Evolutionary conservation across 2,888 invertebrate species (phyloP), one percentile per base, ranked within the genome.

Genomic region (Acronicta leporina): DNA sequence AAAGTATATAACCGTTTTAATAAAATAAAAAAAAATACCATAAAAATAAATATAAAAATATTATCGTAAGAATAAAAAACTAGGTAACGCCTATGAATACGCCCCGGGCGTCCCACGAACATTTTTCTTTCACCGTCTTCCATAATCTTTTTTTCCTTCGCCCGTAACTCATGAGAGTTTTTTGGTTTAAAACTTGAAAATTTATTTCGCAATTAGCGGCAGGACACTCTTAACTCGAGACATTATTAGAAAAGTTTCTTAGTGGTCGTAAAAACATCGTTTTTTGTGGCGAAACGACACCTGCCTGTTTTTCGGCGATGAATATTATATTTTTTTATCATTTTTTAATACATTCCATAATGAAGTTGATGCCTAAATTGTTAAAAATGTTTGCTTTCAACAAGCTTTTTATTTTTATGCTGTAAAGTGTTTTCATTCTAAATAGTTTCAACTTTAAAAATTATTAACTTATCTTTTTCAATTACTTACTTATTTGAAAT

Each of bases 141-240:
- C 66, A 71, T 78, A 80, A 81, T 82, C 78, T 83, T 87, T 89
- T 90, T 89, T 87, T 81, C 81, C 73, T 72, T 74, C 69, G 74
- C 73, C 81, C 84, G 84, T 94, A 92, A 91, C 87, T 93, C 91
- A 92, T 75, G 71, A 74, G 82, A 73, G 85, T 89, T 92, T 94
- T 94, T 94, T 91, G 88, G 88, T 86, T 38, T 82, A 79, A 88
- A 92, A 92, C 90, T 90, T 89, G 92, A 80, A 89, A 92, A 94
- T 94, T 94, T 94, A 94, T 94, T 89, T 92, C 86, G 93, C 88
- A 94, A 94, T 94, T 94, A 94, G 92, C 88, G 92, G 87, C 80
- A 83, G 79, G 73, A 73, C 85, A 86, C 88, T 88, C 86, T 89
- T 87, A 88, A 89, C 87, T 84, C 80, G 81, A 79, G 84, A 92